Conservation (phyloP, 2,888 invertebrate species). For the Tubulanus polymorphus region DNA sequence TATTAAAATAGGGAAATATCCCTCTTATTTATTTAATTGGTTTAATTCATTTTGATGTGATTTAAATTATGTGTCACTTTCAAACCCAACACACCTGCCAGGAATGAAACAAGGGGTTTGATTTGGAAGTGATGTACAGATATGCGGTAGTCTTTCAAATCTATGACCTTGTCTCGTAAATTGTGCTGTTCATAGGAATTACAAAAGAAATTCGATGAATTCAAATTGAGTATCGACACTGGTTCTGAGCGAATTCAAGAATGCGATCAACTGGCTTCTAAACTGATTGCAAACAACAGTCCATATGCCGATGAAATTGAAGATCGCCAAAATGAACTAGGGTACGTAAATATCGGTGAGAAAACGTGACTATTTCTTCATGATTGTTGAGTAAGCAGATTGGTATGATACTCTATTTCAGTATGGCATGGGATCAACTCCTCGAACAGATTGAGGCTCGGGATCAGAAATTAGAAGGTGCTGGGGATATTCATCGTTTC, state of each 20-base stretch:
- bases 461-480: constrained; percentile 82
- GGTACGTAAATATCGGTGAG: constrained; percentile 58
- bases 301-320: constrained; percentile 78
- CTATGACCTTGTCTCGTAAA: too few species aligned
- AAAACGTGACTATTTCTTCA: background rate
- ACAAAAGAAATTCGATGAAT: constrained; percentile 83
- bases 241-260: constrained; percentile 79
- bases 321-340: constrained; percentile 79
- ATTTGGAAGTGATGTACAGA: too few species aligned
- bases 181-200: constrained; percentile 59
- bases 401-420: constrained; percentile 51
- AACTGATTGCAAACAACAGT: constrained; percentile 66
- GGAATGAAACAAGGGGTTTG: too few species aligned
- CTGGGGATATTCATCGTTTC: constrained; percentile 95
- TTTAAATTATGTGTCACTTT: too few species aligned
- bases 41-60: too few species aligned
- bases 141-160: too few species aligned
- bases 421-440: constrained; percentile 73
- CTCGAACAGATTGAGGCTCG: constrained; percentile 81
- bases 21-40: too few species aligned
- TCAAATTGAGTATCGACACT: constrained; percentile 73
- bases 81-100: too few species aligned
- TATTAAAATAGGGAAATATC: too few species aligned
- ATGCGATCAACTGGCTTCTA: constrained; percentile 59
- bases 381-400: background rate